Base-by-base conservation (phyloP, 2,113 vertebrate species). In the Phylloscopus trochilus region DNA sequence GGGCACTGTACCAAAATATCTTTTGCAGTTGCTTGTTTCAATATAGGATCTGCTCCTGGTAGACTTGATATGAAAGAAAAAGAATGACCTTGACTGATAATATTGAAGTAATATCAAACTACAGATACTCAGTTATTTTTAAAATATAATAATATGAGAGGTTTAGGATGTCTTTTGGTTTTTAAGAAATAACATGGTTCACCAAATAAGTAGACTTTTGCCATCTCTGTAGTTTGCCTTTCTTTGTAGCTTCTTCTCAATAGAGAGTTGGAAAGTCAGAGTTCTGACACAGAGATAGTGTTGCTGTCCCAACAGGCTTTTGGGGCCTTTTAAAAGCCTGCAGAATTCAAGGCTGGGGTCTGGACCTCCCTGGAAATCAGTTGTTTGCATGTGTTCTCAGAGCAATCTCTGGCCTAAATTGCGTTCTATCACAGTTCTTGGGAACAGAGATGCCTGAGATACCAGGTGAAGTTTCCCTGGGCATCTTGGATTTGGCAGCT, bases 251-350 rank as follows among this genome's bases (percentile, higher is more conserved):
- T 9, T 53, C 13, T 70, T 60, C 35, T 72, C n/a, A 37, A 58
- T 0, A 21, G 66, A 64, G 52, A 90, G 58, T 1, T 55, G 33
- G 11, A 16, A 62, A 35, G n/a, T 24, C 3, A 0, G 5, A 11
- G 27, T 64, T 84, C 16, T 63, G 1, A n/a, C n/a, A n/a, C 27
- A 33, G 64, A 43, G 66, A 31, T 4, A 14, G 21, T 41, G 44
- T 37, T 52, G 15, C 26, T 81, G 19, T 60, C 18, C 27, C 8
- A 3, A n/a, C n/a, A n/a, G 60, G 24, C 26, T 81, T 56, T 74
- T 3, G 5, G n/a, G 47, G 31, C 15, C 39, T 1, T 74, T 75
- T 20, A 63, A 55, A 55, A 72, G 28, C n/a, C 30, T 64, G 15
- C 30, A 46, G 44, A 53, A 58, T 82, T 79, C 26, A 33, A 27